These are phyloP conservation scores for Streptopelia turtur DNA, from an alignment of 2,797 vertebrate species.

Conservation along the genomic window DNA sequence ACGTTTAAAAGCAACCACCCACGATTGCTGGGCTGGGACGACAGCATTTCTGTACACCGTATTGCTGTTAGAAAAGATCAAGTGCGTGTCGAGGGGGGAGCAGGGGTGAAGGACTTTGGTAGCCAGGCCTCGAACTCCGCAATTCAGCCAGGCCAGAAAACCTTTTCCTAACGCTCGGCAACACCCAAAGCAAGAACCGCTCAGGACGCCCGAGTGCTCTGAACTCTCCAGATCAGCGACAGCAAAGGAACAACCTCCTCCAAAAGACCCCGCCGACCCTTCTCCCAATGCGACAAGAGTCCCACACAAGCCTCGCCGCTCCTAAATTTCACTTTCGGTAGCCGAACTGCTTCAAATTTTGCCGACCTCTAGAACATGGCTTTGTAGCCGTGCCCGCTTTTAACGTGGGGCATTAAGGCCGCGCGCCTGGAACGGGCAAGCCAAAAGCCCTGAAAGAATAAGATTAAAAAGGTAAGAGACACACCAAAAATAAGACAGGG, in stretches of 20 bases:
- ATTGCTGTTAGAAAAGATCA: slow-evolving; percentile 79
- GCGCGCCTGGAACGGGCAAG: neutral
- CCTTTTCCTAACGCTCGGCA: slow-evolving; percentile 29
- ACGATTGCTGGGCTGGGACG: slow-evolving; percentile 65
- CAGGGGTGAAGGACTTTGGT: slow-evolving; percentile 75
- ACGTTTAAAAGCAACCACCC: slow-evolving; percentile 78
- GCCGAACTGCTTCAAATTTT: slow-evolving; percentile 56
- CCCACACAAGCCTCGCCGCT: slow-evolving; percentile 28
- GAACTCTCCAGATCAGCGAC: neutral
- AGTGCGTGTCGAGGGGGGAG: slow-evolving; percentile 61
- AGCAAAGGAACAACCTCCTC: slow-evolving; percentile 8
- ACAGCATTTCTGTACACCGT: slow-evolving; percentile 69
- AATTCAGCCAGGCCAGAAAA: slow-evolving; percentile 49
- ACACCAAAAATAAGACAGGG: slow-evolving; percentile 57
- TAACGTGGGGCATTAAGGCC: neutral
- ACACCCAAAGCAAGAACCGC: neutral
- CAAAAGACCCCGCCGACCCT: neutral
- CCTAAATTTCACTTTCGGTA: slow-evolving; percentile 47
- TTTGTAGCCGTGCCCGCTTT: neutral
- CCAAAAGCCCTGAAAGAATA: slow-evolving; percentile 56
- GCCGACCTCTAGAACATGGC: slow-evolving; percentile 47
- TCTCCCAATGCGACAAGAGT: neutral
- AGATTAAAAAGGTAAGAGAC: slow-evolving; percentile 41
- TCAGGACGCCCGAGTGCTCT: slow-evolving; percentile 17
- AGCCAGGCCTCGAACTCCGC: slow-evolving; percentile 71